A percentile compares a stretch with the other conserved stretches of the same genome.
These are phyloP conservation scores for Naso thynnoides DNA, from an alignment of 2,797 vertebrate genomes.

Conservation along the genomic window DNA sequence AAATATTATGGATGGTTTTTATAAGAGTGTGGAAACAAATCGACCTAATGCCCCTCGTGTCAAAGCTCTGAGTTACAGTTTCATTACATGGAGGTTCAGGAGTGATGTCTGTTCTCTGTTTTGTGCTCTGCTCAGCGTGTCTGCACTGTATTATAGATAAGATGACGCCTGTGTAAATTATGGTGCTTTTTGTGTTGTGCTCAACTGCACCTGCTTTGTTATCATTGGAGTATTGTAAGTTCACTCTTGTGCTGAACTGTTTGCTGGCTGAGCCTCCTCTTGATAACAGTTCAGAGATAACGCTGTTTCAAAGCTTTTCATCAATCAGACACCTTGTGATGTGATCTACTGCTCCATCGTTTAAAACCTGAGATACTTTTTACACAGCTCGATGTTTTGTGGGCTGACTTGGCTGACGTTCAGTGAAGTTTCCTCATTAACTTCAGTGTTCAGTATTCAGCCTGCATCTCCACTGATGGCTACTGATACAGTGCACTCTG, in stretches of 20 bases:
- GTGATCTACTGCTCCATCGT: background rate
- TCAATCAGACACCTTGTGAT: conserved; percentile 2
- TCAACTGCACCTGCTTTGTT: background rate
- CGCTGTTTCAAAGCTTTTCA: conserved; percentile 37
- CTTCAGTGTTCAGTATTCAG: conserved; percentile 68
- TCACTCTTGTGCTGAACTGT: background rate
- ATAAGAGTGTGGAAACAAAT: conserved; percentile 19
- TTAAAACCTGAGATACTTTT: conserved; percentile 39
- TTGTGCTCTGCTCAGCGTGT: conserved; percentile 6
- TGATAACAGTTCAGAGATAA: background rate
- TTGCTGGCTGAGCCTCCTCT: background rate
- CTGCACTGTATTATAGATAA: background rate
- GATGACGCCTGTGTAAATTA: background rate
- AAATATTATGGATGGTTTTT: conserved; percentile 1
- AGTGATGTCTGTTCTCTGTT: background rate
- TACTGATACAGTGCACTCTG: conserved; percentile 28
- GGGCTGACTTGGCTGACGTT: conserved; percentile 52
- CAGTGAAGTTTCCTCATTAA: conserved; percentile 57
- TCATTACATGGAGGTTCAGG: conserved; percentile 28
- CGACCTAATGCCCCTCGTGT: background rate
- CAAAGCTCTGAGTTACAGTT: conserved; percentile 42
- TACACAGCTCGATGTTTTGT: conserved; percentile 10
- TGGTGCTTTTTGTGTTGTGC: background rate
- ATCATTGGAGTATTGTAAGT: background rate
- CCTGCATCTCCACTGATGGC: conserved; percentile 27